phyloP scores from a whole-genome alignment of 2,888 invertebrate species.

The Callinectes sapidus region DNA sequence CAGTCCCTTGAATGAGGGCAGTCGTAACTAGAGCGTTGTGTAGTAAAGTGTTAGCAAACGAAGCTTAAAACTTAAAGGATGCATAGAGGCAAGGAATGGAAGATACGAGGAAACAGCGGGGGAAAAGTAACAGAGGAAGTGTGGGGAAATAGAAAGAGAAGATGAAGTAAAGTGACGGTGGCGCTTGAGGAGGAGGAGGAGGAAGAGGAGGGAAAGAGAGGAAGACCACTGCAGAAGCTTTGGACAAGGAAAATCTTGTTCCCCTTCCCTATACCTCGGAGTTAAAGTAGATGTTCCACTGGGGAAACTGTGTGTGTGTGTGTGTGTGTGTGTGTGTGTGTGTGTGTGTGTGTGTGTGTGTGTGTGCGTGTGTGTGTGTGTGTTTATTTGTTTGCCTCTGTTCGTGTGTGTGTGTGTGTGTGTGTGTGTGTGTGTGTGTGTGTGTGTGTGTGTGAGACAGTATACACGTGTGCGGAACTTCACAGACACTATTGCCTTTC shows the following conservation, averaged over 20 bases:
- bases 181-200: not conserved
- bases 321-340: slow-evolving; percentile 36
- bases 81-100: not conserved
- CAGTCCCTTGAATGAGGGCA: not conserved
- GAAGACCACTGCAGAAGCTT: not conserved
- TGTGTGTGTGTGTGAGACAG: not conserved
- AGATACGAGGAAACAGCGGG: not conserved
- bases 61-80: not conserved
- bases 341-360: slow-evolving; percentile 37
- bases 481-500: not conserved
- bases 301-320: not conserved
- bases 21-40: not conserved
- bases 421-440: not conserved
- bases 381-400: not conserved
- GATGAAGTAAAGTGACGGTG: not conserved
- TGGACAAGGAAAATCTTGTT: slow-evolving; percentile 24
- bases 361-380: slow-evolving; percentile 32
- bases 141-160: not conserved
- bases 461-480: not conserved
- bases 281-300: slow-evolving; percentile 37
- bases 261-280: slow-evolving; percentile 21
- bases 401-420: slow-evolving; percentile 11
- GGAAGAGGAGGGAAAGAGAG: not conserved
- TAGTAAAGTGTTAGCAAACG: not conserved
- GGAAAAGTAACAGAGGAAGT: not conserved